Evolutionary conservation across 2,797 vertebrate species (phyloP).

Genomic region (Mionectes olivaceus): DNA sequence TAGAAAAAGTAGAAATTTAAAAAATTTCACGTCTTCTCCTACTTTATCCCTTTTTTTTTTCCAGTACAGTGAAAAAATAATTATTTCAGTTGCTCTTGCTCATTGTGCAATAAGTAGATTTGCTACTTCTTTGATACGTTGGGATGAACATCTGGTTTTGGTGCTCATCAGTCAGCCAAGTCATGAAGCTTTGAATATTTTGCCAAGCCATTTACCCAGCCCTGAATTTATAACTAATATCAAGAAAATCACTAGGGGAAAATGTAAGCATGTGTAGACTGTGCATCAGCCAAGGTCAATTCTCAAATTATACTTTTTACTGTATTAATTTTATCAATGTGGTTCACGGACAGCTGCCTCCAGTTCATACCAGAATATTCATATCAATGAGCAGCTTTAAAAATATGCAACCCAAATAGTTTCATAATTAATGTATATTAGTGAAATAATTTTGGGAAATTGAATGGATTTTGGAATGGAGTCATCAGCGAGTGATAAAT

Average conservation of each 20-base stretch:
- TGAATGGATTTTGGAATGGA: not conserved
- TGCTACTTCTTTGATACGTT: conserved; percentile 9
- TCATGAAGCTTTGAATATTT: conserved; percentile 29
- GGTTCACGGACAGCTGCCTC: not conserved
- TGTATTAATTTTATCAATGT: conserved; percentile 1
- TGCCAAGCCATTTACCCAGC: conserved; percentile 31
- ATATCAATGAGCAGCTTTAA: not conserved
- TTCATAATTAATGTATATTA: not conserved
- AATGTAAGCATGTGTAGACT: not conserved
- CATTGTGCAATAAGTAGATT: not conserved
- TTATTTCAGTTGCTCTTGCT: not conserved
- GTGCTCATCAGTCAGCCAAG: conserved; percentile 10
- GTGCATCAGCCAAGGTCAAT: conserved; percentile 30
- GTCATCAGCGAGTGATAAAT: not conserved
- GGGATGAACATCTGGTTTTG: conserved; percentile 43
- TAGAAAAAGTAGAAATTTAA: not conserved
- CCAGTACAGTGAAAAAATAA: not conserved
- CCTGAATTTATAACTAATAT: conserved; percentile 45
- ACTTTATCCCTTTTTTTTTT: not conserved
- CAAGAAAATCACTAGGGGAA: conserved; percentile 20
- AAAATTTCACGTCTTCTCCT: not conserved
- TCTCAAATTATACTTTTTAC: conserved; percentile 6
- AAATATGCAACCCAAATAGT: conserved; percentile 16
- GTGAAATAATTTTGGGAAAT: not conserved
- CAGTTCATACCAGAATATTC: not conserved